A percentile compares a stretch with the other conserved stretches of the same genome.
Conservation (phyloP, 2,797 vertebrate genomes). For the Enteromius mattozi region DNA sequence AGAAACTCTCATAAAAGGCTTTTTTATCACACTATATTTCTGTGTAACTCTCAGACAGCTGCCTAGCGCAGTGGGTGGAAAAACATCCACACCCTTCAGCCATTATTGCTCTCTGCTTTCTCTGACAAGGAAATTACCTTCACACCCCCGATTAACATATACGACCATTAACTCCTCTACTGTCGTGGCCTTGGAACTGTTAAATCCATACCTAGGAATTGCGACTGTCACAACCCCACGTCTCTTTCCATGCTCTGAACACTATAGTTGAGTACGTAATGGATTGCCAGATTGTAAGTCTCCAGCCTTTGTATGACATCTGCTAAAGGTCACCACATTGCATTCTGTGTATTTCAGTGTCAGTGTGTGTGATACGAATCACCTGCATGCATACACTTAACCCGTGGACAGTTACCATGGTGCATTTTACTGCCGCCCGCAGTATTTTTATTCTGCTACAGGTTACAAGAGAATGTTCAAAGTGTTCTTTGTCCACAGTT, state of each 20-base stretch:
- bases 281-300: background rate
- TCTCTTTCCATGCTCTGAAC: background rate
- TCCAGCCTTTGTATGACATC: background rate
- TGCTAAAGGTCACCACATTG: background rate
- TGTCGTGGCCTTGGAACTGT: conserved; percentile 17
- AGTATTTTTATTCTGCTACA: background rate
- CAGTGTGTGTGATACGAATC: background rate
- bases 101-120: conserved; percentile 15
- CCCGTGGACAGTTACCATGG: background rate
- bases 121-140: conserved; percentile 34
- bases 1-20: background rate
- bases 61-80: background rate
- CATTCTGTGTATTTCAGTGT: background rate
- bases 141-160: conserved; percentile 41
- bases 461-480: background rate
- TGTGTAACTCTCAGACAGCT: conserved; percentile 9
- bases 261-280: conserved; percentile 10
- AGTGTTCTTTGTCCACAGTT: no score
- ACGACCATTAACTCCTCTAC: conserved; percentile 14
- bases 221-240: background rate
- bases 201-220: conserved; percentile 15
- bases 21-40: conserved; percentile 15
- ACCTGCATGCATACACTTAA: background rate
- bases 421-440: background rate
- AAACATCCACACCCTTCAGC: conserved; percentile 41